Evolutionary conservation across 2,113 vertebrate species (phyloP), one percentile per base, ranked within the genome.

Genomic region (Meriones unguiculatus): DNA sequence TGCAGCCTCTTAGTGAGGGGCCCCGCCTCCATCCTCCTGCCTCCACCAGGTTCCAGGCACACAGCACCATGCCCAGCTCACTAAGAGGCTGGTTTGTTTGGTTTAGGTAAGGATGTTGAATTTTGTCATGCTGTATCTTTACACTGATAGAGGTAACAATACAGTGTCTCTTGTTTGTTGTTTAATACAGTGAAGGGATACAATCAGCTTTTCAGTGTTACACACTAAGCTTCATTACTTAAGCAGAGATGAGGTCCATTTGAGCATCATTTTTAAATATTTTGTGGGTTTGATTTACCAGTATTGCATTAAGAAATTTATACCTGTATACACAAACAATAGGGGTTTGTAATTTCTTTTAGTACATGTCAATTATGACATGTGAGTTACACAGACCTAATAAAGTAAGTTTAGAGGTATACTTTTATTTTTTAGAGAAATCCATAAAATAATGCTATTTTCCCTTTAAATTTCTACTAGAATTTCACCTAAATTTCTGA

Each of bases 391-490:
- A 18, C 5, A 52, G 25, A 30, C 38, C 59, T 80, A 50, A 67
- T 87, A 85, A 93, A 93, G 89, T 64, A 75, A 92, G 24, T 30
- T 93, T 10, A 72, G 87, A 90, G 35, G 28, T 75, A 24, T 65
- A 62, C 77, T 52, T 76, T 84, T n/a, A 70, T 70, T 70, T 70
- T 70, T 30, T 70, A 15, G 69, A 70, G 69, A 70, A 70, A 70
- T 70, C n/a, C 14, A 70, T 35, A 70, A 5, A 70, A 35, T 70
- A n/a, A n/a, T 70, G 69, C 69, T 70, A 70, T n/a, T 70, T 70
- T 22, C 86, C 86, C n/a, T 67, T 87, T 87, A 73, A 17, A 73
- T 73, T 73, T 73, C 38, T 73, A 76, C 81, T 24, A 65, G 30
- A 92, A 92, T 94, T 73, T 46, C 41, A 46, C 41, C 41, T 46